Conservation (phyloP, 2,113 vertebrate species). For the Esox niger region DNA sequence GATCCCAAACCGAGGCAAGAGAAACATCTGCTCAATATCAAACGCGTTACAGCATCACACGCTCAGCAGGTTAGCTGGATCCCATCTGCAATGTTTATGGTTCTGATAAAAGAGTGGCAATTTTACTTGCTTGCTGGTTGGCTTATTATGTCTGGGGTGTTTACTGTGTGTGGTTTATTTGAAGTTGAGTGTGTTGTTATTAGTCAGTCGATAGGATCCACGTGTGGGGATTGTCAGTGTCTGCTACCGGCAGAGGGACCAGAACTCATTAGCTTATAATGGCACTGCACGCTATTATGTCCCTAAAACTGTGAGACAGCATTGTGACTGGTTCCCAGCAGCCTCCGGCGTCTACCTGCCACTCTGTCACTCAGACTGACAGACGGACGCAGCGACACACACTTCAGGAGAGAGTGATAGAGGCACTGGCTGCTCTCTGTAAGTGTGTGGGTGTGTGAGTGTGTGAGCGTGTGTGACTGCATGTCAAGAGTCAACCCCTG, state of each 20-base stretch:
- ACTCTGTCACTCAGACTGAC: conserved; percentile 64
- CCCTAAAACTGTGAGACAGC: too few species aligned
- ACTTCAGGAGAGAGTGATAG: too few species aligned
- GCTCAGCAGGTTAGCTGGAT: neutral
- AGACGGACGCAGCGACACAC: conserved; percentile 6
- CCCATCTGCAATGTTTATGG: too few species aligned
- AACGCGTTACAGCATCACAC: conserved; percentile 25
- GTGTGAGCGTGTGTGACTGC: too few species aligned
- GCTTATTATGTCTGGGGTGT: too few species aligned
- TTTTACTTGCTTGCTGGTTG: too few species aligned
- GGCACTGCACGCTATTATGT: too few species aligned
- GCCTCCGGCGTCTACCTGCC: conserved; percentile 21
- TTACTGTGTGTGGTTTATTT: neutral
- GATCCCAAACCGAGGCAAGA: conserved; percentile 33
- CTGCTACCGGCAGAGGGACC: neutral
- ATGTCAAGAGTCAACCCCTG: conserved; percentile 33
- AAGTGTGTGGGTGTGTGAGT: too few species aligned
- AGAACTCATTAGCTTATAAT: neutral
- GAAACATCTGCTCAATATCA: conserved; percentile 29
- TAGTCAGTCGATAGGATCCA: neutral
- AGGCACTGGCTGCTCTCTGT: too few species aligned
- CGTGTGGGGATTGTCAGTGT: neutral
- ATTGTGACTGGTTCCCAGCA: neutral
- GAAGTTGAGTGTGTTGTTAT: neutral
- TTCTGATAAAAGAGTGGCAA: too few species aligned